Conservation (phyloP, 2,888 invertebrate genomes). For the Meghimatium bilineatum region DNA sequence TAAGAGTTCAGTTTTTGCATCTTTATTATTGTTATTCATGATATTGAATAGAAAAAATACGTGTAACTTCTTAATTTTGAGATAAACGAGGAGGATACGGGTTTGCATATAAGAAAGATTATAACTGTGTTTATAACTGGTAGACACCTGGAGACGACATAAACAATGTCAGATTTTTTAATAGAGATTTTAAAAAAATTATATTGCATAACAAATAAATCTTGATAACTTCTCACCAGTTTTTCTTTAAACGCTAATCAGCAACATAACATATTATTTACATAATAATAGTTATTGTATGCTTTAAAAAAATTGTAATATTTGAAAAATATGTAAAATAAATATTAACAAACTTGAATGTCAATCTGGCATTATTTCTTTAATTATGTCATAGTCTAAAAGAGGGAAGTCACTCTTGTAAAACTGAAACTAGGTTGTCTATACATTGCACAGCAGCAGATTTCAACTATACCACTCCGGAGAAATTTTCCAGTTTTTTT, state of each 20-base stretch:
- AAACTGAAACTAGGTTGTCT: too few relatives aligned
- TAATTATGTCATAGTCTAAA: too few relatives aligned
- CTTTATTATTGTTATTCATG: slow-evolving; percentile 20
- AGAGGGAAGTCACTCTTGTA: neutral
- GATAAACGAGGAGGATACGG: neutral
- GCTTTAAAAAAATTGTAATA: neutral
- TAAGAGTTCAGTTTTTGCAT: neutral
- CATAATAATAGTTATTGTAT: neutral
- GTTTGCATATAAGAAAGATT: neutral
- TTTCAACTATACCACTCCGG: too few relatives aligned
- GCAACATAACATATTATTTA: neutral
- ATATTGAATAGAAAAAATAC: neutral
- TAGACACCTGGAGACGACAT: slow-evolving; percentile 6
- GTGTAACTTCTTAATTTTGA: neutral
- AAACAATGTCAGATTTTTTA: neutral
- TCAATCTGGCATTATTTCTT: neutral
- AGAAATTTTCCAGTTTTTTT: too few relatives aligned
- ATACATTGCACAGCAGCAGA: too few relatives aligned
- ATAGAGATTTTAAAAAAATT: neutral
- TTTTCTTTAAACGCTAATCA: neutral
- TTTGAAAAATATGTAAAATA: neutral
- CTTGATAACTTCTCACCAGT: neutral
- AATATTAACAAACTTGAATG: neutral
- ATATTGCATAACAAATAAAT: neutral
- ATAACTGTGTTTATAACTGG: neutral